phyloP scores from a whole-genome alignment of 2,113 vertebrate genomes.

The Pseudorhombus dupliciocellatus region DNA sequence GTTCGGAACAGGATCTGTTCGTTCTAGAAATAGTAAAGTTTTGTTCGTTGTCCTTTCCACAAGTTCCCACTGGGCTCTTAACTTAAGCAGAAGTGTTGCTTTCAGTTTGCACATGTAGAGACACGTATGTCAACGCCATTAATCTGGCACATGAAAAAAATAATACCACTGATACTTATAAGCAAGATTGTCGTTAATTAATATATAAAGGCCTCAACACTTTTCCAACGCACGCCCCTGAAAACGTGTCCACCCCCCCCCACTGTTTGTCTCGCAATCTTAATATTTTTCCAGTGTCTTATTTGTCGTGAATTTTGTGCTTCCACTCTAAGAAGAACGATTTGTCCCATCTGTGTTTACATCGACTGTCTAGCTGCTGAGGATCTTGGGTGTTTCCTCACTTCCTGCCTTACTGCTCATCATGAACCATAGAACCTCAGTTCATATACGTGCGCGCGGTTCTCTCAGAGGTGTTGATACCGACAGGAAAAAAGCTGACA shows the following conservation, averaged over 20 bases:
- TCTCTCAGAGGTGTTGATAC: too few species aligned
- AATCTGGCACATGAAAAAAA: not conserved
- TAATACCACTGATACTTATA: not conserved
- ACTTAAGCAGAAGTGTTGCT: not conserved
- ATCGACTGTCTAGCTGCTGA: not conserved
- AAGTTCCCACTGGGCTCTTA: not conserved
- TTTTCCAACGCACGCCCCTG: not conserved
- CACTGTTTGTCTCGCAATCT: too few species aligned
- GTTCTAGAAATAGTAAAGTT: not conserved
- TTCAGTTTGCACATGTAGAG: not conserved
- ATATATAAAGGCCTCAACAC: not conserved
- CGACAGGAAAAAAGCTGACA: too few species aligned
- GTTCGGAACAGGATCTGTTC: not conserved
- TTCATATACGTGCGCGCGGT: not conserved
- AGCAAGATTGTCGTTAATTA: not conserved
- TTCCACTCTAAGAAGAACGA: not conserved
- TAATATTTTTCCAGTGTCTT: not conserved
- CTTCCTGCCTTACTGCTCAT: constrained; percentile 47
- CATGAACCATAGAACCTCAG: not conserved
- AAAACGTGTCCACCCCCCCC: not conserved
- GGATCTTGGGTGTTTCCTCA: constrained; percentile 14
- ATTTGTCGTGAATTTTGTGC: constrained; percentile 7
- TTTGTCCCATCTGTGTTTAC: not conserved
- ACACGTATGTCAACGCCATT: not conserved
- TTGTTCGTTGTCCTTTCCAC: not conserved